Evolutionary conservation across 1,140 invertebrate genomes (phyloP).

Genomic region (Lutraria rhynchaena): DNA sequence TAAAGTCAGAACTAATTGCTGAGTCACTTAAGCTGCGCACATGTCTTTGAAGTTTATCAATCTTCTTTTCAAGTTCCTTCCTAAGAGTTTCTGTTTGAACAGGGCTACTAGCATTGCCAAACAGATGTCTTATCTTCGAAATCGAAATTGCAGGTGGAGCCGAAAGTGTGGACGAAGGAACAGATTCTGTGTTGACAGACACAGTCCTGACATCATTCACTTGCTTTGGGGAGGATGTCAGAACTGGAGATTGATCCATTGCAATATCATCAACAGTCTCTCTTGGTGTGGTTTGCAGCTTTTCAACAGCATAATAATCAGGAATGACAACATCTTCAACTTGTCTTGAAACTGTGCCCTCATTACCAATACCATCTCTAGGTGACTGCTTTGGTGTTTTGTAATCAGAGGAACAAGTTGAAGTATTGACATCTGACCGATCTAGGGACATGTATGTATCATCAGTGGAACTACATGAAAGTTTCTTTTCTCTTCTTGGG

Average conservation of each 20-base stretch:
- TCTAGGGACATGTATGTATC: constrained; percentile 47
- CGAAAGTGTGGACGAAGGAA: constrained; percentile 28
- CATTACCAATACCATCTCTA: constrained; percentile 25
- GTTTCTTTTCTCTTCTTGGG: constrained; percentile 13
- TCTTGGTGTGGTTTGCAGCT: constrained; percentile 14
- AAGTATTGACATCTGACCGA: constrained; percentile 43
- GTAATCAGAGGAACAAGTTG: constrained; percentile 65
- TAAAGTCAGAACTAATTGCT: constrained; percentile 80
- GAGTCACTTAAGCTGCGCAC: constrained; percentile 77
- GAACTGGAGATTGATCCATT: constrained; percentile 35
- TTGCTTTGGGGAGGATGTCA: constrained; percentile 40
- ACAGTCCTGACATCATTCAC: constrained; percentile 57
- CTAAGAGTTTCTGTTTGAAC: constrained; percentile 59
- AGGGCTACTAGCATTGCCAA: background rate
- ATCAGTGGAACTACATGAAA: constrained; percentile 43
- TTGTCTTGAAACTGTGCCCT: constrained; percentile 6
- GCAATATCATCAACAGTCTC: background rate
- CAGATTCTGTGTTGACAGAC: constrained; percentile 65
- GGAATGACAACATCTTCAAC: constrained; percentile 58
- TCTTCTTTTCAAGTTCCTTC: constrained; percentile 68
- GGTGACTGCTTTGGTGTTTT: constrained; percentile 74
- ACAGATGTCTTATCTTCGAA: constrained; percentile 37
- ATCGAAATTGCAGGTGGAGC: constrained; percentile 44
- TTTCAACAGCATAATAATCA: constrained; percentile 24
- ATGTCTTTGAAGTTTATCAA: constrained; percentile 66